Evolutionary conservation across 2,113 vertebrate genomes (phyloP).

Genomic region (Saguinus imperator): DNA sequence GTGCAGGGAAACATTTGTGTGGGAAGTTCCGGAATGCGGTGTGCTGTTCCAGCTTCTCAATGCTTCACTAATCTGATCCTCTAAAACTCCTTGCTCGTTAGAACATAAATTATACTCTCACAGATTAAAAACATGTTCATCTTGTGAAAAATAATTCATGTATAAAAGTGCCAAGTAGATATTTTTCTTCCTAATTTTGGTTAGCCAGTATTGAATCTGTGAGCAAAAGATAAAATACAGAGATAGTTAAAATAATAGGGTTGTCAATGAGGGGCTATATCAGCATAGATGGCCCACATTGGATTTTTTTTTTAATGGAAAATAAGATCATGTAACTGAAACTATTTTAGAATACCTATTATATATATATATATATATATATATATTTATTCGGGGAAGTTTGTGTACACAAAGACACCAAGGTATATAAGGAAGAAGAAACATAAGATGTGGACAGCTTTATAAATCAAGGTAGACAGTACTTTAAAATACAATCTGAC

Average conservation of each 20-base stretch:
- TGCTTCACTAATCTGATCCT: background rate
- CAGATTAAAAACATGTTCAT: conserved; percentile 49
- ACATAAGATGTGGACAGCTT: background rate
- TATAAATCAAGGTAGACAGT: background rate
- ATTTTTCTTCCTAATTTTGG: background rate
- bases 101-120: conserved; percentile 13
- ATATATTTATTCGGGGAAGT: background rate
- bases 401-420: background rate
- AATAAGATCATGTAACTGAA: background rate
- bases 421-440: background rate
- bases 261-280: background rate
- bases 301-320: conserved; percentile 3
- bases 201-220: background rate
- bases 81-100: background rate
- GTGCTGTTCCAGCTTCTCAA: background rate
- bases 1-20: conserved; percentile 50
- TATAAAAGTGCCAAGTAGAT: background rate
- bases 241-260: conserved; percentile 10
- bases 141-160: conserved; percentile 41
- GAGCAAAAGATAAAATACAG: background rate
- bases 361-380: background rate
- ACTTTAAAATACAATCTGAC: background rate
- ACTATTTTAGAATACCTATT: background rate
- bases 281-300: background rate
- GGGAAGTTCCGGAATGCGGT: conserved; percentile 33